Percentiles rank a stretch among this genome's conserved stretches.
Conservation (phyloP, 2,113 vertebrate genomes). For the Cariama cristata region DNA sequence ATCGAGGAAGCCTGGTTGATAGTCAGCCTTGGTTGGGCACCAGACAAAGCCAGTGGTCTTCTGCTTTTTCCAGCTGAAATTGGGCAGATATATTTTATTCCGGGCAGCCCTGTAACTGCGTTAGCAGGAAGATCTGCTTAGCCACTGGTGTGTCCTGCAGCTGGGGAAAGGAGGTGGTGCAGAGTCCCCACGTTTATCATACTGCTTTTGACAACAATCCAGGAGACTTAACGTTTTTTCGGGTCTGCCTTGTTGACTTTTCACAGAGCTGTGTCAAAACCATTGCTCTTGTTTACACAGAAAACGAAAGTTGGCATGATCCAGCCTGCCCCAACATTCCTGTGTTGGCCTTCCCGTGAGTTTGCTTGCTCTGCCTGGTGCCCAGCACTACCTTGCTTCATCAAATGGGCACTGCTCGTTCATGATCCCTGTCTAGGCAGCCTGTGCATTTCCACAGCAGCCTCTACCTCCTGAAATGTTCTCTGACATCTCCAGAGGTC, state of each 20-base stretch:
- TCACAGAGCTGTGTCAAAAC: conserved; percentile 30
- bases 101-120: neutral
- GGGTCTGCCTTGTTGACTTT: conserved; percentile 18
- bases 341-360: neutral
- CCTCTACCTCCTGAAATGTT: neutral
- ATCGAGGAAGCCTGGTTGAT: neutral
- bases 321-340: neutral
- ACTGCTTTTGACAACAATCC: neutral
- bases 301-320: neutral
- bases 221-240: neutral
- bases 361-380: neutral
- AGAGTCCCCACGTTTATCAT: fast-evolving
- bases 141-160: neutral
- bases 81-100: neutral
- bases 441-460: neutral
- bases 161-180: neutral
- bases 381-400: neutral
- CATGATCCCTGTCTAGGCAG: neutral
- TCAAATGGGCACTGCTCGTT: neutral
- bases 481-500: neutral
- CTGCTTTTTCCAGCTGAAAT: neutral
- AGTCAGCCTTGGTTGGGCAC: neutral
- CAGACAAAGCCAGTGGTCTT: neutral
- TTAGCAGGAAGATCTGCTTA: neutral
- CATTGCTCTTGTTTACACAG: neutral